Evolutionary conservation across 1,140 invertebrate species (phyloP).

Genomic region (Calephelis nemesis): DNA sequence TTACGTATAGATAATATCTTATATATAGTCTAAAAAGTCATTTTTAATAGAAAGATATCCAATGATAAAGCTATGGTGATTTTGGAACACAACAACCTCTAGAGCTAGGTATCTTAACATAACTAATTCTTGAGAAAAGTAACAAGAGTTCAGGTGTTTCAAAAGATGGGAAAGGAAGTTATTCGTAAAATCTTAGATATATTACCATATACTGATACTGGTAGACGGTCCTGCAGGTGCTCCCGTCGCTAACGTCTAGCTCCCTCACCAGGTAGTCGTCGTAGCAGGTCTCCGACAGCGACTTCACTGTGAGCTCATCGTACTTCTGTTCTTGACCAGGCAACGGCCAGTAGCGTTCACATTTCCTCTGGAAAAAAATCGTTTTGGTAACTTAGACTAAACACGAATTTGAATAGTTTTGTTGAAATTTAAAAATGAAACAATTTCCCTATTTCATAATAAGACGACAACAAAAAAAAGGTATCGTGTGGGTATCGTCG

Average conservation of each 20-base stretch:
- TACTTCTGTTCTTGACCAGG: conserved; percentile 86
- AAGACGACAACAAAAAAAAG: too few relatives aligned
- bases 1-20: too few relatives aligned
- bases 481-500: too few relatives aligned
- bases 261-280: conserved; percentile 94
- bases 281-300: conserved; percentile 84
- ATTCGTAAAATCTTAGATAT: not conserved
- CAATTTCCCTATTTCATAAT: too few relatives aligned
- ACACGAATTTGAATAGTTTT: not conserved
- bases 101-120: too few relatives aligned
- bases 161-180: too few relatives aligned
- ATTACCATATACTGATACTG: conserved; percentile 94
- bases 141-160: too few relatives aligned
- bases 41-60: too few relatives aligned
- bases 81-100: too few relatives aligned
- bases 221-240: conserved; percentile 87
- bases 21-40: too few relatives aligned
- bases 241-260: conserved; percentile 83
- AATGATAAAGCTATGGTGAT: too few relatives aligned
- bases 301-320: conserved; percentile 84
- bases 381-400: not conserved
- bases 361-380: conserved; percentile 86
- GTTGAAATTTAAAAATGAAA: not conserved
- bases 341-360: conserved; percentile 96
- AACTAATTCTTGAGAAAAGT: too few relatives aligned